Evolutionary conservation across 2,113 vertebrate species (phyloP).

Genomic region (Hyperopisus bebe): DNA sequence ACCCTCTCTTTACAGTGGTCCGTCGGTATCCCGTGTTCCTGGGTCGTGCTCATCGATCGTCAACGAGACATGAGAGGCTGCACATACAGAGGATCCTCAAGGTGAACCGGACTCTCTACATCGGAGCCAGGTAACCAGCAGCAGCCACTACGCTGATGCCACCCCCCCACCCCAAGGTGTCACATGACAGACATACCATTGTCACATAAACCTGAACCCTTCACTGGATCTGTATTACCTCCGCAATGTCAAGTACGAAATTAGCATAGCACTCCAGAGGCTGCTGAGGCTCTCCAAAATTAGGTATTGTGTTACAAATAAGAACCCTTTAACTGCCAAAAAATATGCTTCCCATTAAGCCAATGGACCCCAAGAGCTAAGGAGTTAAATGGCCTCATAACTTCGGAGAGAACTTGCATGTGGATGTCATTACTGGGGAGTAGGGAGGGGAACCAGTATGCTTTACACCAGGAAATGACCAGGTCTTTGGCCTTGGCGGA

Average conservation of each 20-base stretch:
- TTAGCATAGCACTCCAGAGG: neutral
- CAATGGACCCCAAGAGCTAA: neutral
- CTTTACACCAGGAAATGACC: conserved; percentile 20
- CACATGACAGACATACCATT: neutral
- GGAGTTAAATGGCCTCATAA: conserved; percentile 16
- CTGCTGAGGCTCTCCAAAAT: neutral
- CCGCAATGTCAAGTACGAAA: neutral
- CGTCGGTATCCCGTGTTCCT: conserved; percentile 82
- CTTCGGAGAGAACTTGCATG: conserved; percentile 33
- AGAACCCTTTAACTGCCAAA: neutral
- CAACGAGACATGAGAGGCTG: conserved; percentile 61
- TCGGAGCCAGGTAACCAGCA: conserved; percentile 81
- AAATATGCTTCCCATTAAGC: conserved; percentile 3
- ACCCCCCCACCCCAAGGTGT: neutral
- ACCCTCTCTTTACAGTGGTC: conserved; percentile 59
- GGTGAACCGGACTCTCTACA: conserved; percentile 88
- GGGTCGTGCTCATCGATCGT: conserved; percentile 70
- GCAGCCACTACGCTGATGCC: neutral
- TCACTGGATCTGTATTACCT: neutral
- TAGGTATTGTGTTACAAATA: conserved; percentile 17
- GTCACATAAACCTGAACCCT: neutral
- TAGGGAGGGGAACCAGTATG: neutral
- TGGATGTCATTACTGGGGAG: conserved; percentile 24
- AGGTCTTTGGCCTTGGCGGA: neutral
- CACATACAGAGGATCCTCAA: conserved; percentile 85